phyloP scores from a whole-genome alignment of 2,888 invertebrate species.

The Ernsta delagoae region DNA sequence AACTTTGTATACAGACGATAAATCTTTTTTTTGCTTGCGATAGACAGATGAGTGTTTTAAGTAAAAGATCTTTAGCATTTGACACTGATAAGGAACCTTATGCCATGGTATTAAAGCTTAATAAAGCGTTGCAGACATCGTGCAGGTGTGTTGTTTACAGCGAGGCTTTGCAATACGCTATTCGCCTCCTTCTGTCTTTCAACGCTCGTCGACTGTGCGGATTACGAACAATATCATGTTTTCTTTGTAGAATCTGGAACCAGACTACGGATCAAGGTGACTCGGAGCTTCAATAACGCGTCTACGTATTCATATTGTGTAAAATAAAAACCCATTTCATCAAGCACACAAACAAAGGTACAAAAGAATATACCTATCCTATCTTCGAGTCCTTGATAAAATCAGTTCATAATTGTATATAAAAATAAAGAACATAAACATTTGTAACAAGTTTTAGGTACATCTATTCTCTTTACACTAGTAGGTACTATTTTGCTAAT shows the following conservation, averaged over 20 bases:
- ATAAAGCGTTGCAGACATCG: background rate
- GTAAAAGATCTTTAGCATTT: slow-evolving; percentile 6
- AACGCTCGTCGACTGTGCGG: slow-evolving; percentile 24
- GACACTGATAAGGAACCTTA: slow-evolving; percentile 10
- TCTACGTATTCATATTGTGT: background rate
- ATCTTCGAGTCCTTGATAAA: no score
- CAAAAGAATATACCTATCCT: background rate
- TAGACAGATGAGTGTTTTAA: background rate
- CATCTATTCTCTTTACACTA: no score
- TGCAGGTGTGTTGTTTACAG: slow-evolving; percentile 19
- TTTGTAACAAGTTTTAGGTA: no score
- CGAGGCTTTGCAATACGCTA: slow-evolving; percentile 8
- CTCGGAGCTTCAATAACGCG: background rate
- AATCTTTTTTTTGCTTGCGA: background rate
- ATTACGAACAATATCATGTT: slow-evolving; percentile 32
- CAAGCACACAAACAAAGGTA: background rate
- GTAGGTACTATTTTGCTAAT: no score
- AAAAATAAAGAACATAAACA: no score
- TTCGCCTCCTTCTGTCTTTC: slow-evolving; percentile 25
- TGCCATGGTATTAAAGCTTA: slow-evolving; percentile 6
- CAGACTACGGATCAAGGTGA: background rate
- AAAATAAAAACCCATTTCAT: background rate
- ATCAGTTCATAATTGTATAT: no score
- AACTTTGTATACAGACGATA: background rate
- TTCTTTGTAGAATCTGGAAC: slow-evolving; percentile 15